A percentile compares a stretch with the other conserved stretches of the same genome.
phyloP scores from a whole-genome alignment of 2,888 invertebrate genomes.

The Meloe dianella region DNA sequence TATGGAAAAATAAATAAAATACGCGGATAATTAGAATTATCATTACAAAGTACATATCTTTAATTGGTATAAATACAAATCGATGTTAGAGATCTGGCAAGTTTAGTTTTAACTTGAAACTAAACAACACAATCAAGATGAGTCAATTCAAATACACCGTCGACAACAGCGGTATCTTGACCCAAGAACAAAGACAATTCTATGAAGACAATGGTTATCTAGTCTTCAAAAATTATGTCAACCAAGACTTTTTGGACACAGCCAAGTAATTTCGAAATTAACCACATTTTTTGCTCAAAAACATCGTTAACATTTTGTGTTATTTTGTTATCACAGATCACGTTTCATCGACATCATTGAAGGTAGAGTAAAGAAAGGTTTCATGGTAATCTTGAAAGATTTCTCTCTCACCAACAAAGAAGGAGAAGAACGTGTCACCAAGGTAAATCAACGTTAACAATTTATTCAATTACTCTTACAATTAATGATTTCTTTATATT shows the following conservation, averaged over 20 bases:
- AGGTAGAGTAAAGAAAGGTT: conserved; percentile 63
- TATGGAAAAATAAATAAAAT: background rate
- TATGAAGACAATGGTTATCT: conserved; percentile 84
- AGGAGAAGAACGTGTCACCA: conserved; percentile 70
- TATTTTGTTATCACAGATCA: conserved; percentile 57
- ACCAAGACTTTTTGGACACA: conserved; percentile 63
- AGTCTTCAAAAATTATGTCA: conserved; percentile 72
- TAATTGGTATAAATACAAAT: background rate
- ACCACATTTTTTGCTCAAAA: background rate
- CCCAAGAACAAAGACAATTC: conserved; percentile 67
- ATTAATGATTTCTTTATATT: conserved; percentile 49
- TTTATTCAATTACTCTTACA: background rate
- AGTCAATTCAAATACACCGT: background rate
- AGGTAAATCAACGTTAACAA: conserved; percentile 63
- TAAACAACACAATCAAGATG: background rate
- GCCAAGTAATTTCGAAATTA: background rate
- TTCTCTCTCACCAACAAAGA: conserved; percentile 65
- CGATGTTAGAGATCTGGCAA: background rate
- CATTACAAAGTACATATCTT: background rate
- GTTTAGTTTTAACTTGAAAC: background rate
- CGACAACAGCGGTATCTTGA: conserved; percentile 13
- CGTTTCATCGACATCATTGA: conserved; percentile 76
- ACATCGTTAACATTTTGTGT: background rate
- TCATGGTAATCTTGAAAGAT: conserved; percentile 71
- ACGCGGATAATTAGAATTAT: background rate